Evolutionary conservation across 2,797 vertebrate genomes (phyloP).

Genomic region (Phrynocephalus vlangalii): DNA sequence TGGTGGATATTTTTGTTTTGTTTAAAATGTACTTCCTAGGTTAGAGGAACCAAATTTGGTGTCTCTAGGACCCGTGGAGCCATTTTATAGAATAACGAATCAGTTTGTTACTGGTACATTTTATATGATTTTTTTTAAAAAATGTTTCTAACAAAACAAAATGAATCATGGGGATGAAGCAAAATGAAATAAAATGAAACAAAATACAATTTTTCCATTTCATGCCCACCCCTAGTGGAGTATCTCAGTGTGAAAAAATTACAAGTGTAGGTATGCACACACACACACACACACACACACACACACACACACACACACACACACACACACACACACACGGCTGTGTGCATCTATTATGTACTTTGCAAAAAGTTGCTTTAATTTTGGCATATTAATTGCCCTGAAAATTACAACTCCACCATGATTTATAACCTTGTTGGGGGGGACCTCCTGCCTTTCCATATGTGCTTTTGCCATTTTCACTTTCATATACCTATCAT

Average conservation of each 20-base stretch:
- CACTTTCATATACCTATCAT: conserved; percentile 79
- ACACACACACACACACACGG: too few relatives aligned
- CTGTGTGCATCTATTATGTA: conserved; percentile 43
- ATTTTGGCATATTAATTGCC: conserved; percentile 80
- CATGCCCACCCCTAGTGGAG: conserved; percentile 2
- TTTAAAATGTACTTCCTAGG: too few relatives aligned
- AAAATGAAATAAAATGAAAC: too few relatives aligned
- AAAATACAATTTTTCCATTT: too few relatives aligned
- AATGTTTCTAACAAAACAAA: too few relatives aligned
- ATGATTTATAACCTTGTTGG: conserved; percentile 79
- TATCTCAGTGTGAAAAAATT: conserved; percentile 45
- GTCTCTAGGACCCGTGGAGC: too few relatives aligned
- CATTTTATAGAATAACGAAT: too few relatives aligned
- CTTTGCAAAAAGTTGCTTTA: conserved; percentile 75
- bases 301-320: neutral
- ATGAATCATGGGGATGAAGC: too few relatives aligned
- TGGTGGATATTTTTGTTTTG: too few relatives aligned
- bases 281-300: neutral
- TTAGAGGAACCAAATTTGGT: too few relatives aligned
- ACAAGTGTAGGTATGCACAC: neutral
- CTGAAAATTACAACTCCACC: conserved; percentile 64
- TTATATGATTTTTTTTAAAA: too few relatives aligned
- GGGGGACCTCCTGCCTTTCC: conserved; percentile 65
- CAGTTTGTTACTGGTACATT: too few relatives aligned
- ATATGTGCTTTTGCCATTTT: conserved; percentile 71